These are phyloP conservation scores for Leptopterna dolabrata DNA, from an alignment of 2,888 invertebrate species.

Conservation along the genomic window DNA sequence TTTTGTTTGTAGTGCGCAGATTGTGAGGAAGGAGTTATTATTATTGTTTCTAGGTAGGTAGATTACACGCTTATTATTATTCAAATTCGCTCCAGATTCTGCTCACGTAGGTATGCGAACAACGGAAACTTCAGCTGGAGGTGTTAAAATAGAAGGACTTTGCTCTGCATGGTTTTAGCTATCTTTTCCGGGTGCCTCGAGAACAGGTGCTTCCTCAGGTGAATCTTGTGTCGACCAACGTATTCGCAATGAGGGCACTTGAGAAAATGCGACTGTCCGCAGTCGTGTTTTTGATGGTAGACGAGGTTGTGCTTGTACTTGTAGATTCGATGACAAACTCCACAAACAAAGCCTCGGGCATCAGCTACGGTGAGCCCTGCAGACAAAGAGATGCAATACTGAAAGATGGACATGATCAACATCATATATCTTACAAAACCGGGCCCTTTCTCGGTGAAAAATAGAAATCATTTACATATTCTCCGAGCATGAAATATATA, in stretches of 20 bases:
- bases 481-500: too few relatives aligned
- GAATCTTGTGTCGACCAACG: constrained; percentile 18
- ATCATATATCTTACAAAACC: not conserved
- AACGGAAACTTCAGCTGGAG: too few relatives aligned
- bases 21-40: too few relatives aligned
- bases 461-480: too few relatives aligned
- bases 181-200: constrained; percentile 41
- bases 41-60: too few relatives aligned
- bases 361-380: not conserved
- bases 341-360: constrained; percentile 12
- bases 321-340: constrained; percentile 6
- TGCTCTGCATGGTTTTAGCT: constrained; percentile 13
- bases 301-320: constrained; percentile 49
- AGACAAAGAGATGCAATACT: not conserved
- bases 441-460: too few relatives aligned
- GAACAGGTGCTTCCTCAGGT: constrained; percentile 37
- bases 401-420: not conserved
- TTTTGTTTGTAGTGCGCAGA: too few relatives aligned
- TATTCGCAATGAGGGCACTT: constrained; percentile 56
- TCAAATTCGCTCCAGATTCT: too few relatives aligned
- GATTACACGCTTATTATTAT: too few relatives aligned
- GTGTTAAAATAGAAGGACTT: not conserved
- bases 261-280: constrained; percentile 66
- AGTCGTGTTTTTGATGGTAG: constrained; percentile 62
- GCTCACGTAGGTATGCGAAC: too few relatives aligned